phyloP scores from a whole-genome alignment of 1,140 invertebrate species.

The Microplitis demolitor region DNA sequence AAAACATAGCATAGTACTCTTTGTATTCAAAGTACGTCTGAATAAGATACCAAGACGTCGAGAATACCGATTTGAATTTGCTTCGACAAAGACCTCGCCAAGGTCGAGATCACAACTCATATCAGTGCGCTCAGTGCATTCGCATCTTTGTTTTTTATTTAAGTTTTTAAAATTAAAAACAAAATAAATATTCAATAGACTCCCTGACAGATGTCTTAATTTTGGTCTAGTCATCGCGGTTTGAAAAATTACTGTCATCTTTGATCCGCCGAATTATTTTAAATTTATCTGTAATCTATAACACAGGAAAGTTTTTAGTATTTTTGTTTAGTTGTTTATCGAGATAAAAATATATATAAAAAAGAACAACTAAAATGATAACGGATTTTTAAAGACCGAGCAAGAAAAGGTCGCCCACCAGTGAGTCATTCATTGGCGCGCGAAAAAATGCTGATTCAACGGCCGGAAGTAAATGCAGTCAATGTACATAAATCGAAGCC shows the following conservation, averaged over 20 bases:
- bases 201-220: too few relatives aligned
- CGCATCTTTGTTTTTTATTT: not conserved
- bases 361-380: too few relatives aligned
- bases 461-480: conserved; percentile 40
- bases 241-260: too few relatives aligned
- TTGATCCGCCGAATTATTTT: too few relatives aligned
- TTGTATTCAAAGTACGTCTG: conserved; percentile 31
- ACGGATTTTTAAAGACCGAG: not conserved
- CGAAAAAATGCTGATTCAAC: conserved; percentile 47
- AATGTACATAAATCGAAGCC: conserved; percentile 35
- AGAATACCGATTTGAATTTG: conserved; percentile 33
- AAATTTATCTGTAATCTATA: too few relatives aligned
- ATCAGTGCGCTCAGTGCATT: conserved; percentile 15
- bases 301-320: too few relatives aligned
- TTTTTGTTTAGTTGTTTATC: too few relatives aligned
- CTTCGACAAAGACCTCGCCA: conserved; percentile 39
- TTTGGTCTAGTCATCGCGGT: too few relatives aligned
- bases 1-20: not conserved
- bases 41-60: conserved; percentile 32
- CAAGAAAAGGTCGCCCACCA: conserved; percentile 21
- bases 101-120: conserved; percentile 28
- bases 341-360: too few relatives aligned
- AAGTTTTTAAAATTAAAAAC: not conserved
- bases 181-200: too few relatives aligned
- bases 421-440: conserved; percentile 2